These are phyloP conservation scores for Bostrychus sinensis DNA, from an alignment of 2,113 vertebrate genomes.

Conservation along the genomic window DNA sequence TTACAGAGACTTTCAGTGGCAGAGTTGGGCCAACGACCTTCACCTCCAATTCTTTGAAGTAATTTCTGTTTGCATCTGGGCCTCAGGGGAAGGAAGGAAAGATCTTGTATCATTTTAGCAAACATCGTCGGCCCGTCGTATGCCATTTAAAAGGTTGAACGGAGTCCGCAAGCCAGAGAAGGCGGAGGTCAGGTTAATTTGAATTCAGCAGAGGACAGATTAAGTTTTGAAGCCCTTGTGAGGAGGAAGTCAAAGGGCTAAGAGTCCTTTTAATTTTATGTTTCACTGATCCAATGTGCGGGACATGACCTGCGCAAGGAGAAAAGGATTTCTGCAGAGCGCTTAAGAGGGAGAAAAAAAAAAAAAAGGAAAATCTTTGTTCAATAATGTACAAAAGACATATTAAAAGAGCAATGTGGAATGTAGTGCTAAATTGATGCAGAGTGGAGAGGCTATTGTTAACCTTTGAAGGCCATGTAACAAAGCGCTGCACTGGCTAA, in stretches of 20 bases:
- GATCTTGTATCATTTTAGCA: slow-evolving; percentile 51
- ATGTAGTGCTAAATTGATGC: neutral
- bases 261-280: slow-evolving; percentile 68
- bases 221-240: slow-evolving; percentile 55
- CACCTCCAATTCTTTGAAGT: slow-evolving; percentile 43
- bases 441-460: slow-evolving; percentile 4
- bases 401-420: neutral
- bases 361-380: slow-evolving; percentile 4
- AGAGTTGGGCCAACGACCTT: slow-evolving; percentile 44
- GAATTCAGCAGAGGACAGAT: slow-evolving; percentile 60
- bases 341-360: neutral
- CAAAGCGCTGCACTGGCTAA: neutral
- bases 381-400: slow-evolving; percentile 12
- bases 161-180: slow-evolving; percentile 16
- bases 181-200: slow-evolving; percentile 61
- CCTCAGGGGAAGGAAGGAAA: slow-evolving; percentile 11
- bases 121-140: slow-evolving; percentile 20
- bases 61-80: slow-evolving; percentile 39
- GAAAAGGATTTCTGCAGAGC: slow-evolving; percentile 12
- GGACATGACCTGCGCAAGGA: slow-evolving; percentile 52
- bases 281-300: slow-evolving; percentile 43
- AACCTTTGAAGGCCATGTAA: neutral
- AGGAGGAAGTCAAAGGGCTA: slow-evolving; percentile 53
- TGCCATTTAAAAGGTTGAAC: slow-evolving; percentile 44
- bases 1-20: slow-evolving; percentile 18